Evolutionary conservation across 2,888 invertebrate species (phyloP), one percentile per base, ranked within the genome.

Genomic region (Chesias legatella): DNA sequence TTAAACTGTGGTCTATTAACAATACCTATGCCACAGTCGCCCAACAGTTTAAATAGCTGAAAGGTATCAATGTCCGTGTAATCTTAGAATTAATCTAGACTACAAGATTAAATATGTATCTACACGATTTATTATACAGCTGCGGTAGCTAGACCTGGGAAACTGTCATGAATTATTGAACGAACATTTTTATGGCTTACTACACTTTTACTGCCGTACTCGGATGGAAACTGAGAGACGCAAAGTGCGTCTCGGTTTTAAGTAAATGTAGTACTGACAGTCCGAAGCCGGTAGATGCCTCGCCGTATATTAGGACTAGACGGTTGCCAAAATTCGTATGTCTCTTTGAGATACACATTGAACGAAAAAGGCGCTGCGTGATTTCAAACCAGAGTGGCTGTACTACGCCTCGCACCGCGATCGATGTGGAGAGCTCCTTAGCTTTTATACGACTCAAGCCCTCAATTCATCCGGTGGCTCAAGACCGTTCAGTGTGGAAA

Each of bases 71-170:
- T 29, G 32, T 27, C 27, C n/a, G 27, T 10, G 11, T 21, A 22
- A 26, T 6, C 7, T 17, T 29, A 33, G 17, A 28, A 21, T 22
- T 26, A 42, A 32, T 28, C 28, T 32, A 28, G 27, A 26, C 13
- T 28, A 39, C 25, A n/a, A n/a, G 26, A 24, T 36, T 17, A 32
- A 36, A 34, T 36, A 32, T 33, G 20, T 24, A 26, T 22, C 21
- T 27, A 20, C 11, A 10, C 11, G 17, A 36, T 42, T 36, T 36
- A 42, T 17, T 20, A 23, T 7, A 32, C 42, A 36, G 42, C 32
- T 42, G 42, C 10, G 7, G 6, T 35, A 24, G 27, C 42, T 10
- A 17, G 13, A 17, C 13, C 13, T 17, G 13, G 13, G 5, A 5
- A 17, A 2, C 13, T 17, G 13, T 17, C 13, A 17, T 17, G 13